phyloP scores from a whole-genome alignment of 1,140 invertebrate species.

The Charaxes varanes region DNA sequence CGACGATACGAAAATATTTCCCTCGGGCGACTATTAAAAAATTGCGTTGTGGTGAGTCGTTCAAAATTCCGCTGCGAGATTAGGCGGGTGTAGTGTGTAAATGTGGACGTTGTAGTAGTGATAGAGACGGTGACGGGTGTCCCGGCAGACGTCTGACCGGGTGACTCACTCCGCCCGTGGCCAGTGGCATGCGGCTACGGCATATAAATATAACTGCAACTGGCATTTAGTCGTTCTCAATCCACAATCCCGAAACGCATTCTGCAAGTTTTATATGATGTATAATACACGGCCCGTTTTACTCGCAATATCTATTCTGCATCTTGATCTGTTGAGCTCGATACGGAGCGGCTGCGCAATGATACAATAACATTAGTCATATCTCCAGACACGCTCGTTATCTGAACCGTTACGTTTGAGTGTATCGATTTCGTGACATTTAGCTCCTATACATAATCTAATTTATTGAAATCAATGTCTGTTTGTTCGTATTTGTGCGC shows the following conservation, averaged over 20 bases:
- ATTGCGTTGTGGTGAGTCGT: slow-evolving; percentile 2
- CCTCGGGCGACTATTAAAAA: neutral
- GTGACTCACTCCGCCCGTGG: slow-evolving; percentile 42
- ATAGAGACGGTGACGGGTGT: slow-evolving; percentile 34
- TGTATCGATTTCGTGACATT: neutral
- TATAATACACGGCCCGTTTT: slow-evolving; percentile 33
- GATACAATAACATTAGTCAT: slow-evolving; percentile 9
- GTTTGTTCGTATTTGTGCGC: no score
- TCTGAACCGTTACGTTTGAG: slow-evolving; percentile 1
- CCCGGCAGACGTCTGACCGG: slow-evolving; percentile 51
- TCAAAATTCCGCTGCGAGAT: slow-evolving; percentile 11
- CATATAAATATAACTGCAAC: slow-evolving; percentile 63
- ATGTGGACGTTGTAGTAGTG: slow-evolving; percentile 10
- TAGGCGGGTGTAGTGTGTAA: slow-evolving; percentile 7
- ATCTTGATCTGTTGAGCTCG: slow-evolving; percentile 11
- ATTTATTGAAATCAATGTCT: no score
- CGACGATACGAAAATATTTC: slow-evolving; percentile 4
- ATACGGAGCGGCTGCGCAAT: slow-evolving; percentile 6
- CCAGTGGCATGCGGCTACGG: slow-evolving; percentile 48
- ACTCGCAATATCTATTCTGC: slow-evolving; percentile 21
- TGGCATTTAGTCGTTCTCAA: slow-evolving; percentile 65
- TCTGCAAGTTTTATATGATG: slow-evolving; percentile 38
- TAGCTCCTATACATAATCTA: slow-evolving; percentile 29
- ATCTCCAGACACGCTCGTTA: slow-evolving; percentile 1
- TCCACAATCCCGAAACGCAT: slow-evolving; percentile 55